Evolutionary conservation across 1,140 invertebrate genomes (phyloP).

Genomic region (Drosophila mauritiana): DNA sequence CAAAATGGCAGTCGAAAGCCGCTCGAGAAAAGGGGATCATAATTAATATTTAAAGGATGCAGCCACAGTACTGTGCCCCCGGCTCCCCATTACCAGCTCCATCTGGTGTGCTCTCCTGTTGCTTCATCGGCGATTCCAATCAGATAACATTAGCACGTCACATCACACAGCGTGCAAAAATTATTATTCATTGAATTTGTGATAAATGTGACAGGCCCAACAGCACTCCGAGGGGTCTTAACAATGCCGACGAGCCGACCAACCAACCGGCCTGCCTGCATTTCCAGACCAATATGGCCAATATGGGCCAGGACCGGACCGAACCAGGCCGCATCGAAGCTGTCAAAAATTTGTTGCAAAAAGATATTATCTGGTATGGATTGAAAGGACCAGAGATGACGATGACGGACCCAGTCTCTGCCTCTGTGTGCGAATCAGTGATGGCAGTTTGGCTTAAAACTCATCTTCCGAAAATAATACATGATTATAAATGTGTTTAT

Average conservation of each 20-base stretch:
- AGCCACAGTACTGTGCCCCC: constrained; percentile 11
- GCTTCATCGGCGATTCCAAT: constrained; percentile 80
- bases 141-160: constrained; percentile 84
- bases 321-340: constrained; percentile 63
- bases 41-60: constrained; percentile 78
- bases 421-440: constrained; percentile 12
- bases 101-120: constrained; percentile 38
- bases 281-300: constrained; percentile 16
- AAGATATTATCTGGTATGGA: constrained; percentile 74
- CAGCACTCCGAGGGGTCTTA: constrained; percentile 60
- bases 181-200: constrained; percentile 84
- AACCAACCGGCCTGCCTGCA: constrained; percentile 10
- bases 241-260: constrained; percentile 28
- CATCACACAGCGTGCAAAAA: constrained; percentile 83
- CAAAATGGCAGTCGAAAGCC: constrained; percentile 77
- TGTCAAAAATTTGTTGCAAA: constrained; percentile 83
- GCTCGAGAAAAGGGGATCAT: constrained; percentile 54
- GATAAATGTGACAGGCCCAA: constrained; percentile 83
- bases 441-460: background rate
- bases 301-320: constrained; percentile 2
- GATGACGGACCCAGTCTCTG: constrained; percentile 18
- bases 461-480: background rate
- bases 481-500: too few species aligned
- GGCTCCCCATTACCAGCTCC: constrained; percentile 14
- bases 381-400: constrained; percentile 30